Evolutionary conservation across 1,140 invertebrate genomes (phyloP).

Genomic region (Temnothorax curvispinosus): DNA sequence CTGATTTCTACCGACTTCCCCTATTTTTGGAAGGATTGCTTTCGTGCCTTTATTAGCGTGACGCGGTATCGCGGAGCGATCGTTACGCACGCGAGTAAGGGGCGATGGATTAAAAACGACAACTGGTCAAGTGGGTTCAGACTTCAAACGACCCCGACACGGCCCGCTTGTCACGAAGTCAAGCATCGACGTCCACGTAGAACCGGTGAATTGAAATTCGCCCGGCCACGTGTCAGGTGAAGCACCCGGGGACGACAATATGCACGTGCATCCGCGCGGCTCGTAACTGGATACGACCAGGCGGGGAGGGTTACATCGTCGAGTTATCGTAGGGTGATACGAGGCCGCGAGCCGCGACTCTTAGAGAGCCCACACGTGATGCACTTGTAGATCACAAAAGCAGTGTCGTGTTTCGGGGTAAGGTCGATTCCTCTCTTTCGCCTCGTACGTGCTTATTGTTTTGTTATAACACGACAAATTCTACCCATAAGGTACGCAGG

Average conservation of each 20-base stretch:
- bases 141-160: slow-evolving; percentile 45
- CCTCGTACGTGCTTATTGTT: not conserved
- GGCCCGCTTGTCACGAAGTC: slow-evolving; percentile 73
- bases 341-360: slow-evolving; percentile 54
- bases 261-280: slow-evolving; percentile 74
- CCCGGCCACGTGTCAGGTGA: slow-evolving; percentile 82
- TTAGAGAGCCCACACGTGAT: slow-evolving; percentile 46
- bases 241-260: slow-evolving; percentile 73
- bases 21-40: not conserved
- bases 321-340: slow-evolving; percentile 63
- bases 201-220: slow-evolving; percentile 76
- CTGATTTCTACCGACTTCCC: too few species aligned
- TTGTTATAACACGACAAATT: not conserved
- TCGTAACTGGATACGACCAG: slow-evolving; percentile 69
- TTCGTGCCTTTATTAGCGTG: not conserved
- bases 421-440: not conserved
- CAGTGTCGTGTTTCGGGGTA: slow-evolving; percentile 34
- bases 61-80: slow-evolving; percentile 18
- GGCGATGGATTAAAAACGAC: not conserved
- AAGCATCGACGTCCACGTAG: slow-evolving; percentile 66
- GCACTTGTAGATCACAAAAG: slow-evolving; percentile 42
- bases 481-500: not conserved
- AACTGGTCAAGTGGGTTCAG: slow-evolving; percentile 15
- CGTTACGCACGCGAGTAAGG: not conserved
- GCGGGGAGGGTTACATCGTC: not conserved